Evolutionary conservation across 2,888 invertebrate genomes (phyloP), one percentile per base, ranked within the genome.

Genomic region (Uropetala carovei): DNA sequence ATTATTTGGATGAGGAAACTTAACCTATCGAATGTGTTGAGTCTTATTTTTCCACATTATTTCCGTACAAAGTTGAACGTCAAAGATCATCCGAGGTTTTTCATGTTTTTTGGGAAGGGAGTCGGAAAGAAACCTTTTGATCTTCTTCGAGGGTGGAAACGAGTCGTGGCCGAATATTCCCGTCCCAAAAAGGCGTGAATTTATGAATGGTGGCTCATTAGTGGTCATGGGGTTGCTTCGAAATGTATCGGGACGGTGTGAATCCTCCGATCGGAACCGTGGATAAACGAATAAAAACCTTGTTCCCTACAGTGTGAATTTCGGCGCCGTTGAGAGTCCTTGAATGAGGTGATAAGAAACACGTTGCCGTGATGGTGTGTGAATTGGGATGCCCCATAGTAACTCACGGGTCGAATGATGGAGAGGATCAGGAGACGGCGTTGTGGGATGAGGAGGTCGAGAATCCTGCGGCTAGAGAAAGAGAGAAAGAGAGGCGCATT

Each of bases 181-280:
- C 68, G 68, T 68, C 16, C 13, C 68, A 18, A 68, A n/a, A 68
- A 68, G 68, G 68, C 68, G 68, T 68, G 22, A 68, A 68, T 68
- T 68, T 68, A 68, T 68, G 68, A 68, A 68, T 68, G n/a, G 68
- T 9, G 68, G 68, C 68, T 68, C 68, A 68, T 68, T 68, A 68
- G 68, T 22, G 68, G n/a, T 43, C 43, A 5, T 43, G 43, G 43
- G 43, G 43, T 43, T 5, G 43, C n/a, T n/a, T 68, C 68, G 68
- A 68, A 68, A 68, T 68, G 68, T 68, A 68, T 68, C 68, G n/a
- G 18, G 68, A n/a, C n/a, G 68, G 68, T 68, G 68, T 22, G 68
- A 68, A 68, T 68, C 16, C 18, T 1, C 68, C 68, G n/a, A 68
- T 68, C 68, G 11, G 22, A 68, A 68, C 68, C 68, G 68, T 68